Base-by-base conservation (phyloP, 2,888 invertebrate species). In the Drosophila atroscutellata region DNA sequence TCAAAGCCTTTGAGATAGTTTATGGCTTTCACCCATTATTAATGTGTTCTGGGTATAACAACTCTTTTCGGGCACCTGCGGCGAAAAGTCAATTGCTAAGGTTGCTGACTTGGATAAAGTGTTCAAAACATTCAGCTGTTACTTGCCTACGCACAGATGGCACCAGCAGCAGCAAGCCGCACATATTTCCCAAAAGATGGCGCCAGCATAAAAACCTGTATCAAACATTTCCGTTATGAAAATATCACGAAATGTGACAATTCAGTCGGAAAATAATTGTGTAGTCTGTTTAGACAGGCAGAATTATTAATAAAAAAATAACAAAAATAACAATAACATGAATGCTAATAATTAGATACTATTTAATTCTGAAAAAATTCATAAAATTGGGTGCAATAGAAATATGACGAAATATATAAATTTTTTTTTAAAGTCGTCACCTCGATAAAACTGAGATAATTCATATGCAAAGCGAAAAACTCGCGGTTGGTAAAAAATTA, bases 401-500 rank as follows among this genome's bases (percentile, higher is more conserved):
- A 47, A 51, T 28, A 37, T 34, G 24, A 7, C 34, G 9, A 39
- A 65, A 62, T 56, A 13, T 9, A 8, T 24, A 3, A 0, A 13
- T 24, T 65, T 37, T 28, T 37, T 28, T 24, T 42, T 45, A 26
- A 50, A 58, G 45, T 30, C 71, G 76, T 62, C 70, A 42, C 15
- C 30, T 32, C 34, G 37, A 67, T 51, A 59, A 66, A 69, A 72
- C 51, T 50, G 65, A 77, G 64, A 77, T 81, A 72, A 72, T 67
- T 81, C 68, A 80, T 78, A 81, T 81, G 78, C 70, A 81, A 32
- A 52, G 67, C 57, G 24, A 59, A 70, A 79, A 73, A 68, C 50
- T 69, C 79, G 80, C 77, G 83, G 81, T 68, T 77, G 63, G 77
- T 89, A 84, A 89, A 89, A 85, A 89, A 84, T 85, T 85, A 85